Conservation (phyloP, 2,888 invertebrate species). For the Leptopterna dolabrata region DNA sequence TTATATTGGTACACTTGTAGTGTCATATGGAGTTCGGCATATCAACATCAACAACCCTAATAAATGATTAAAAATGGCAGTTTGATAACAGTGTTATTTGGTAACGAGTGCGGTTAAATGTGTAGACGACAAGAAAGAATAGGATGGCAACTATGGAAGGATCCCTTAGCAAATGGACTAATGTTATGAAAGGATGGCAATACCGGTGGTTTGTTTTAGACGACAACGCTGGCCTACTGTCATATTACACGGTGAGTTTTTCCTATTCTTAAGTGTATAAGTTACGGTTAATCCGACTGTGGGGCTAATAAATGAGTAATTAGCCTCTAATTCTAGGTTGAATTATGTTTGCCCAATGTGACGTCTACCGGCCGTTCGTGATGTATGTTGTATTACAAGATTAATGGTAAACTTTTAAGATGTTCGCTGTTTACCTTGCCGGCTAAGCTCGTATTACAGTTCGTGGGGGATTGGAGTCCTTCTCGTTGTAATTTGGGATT, state of each 20-base stretch:
- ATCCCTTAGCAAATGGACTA: conserved; percentile 96
- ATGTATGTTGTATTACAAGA: neutral
- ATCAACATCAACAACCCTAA: conserved; percentile 49
- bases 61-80: conserved; percentile 47
- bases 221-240: conserved; percentile 93
- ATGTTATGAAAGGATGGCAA: conserved; percentile 99
- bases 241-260: conserved; percentile 82
- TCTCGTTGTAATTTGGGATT: no score
- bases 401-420: no score
- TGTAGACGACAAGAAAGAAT: conserved; percentile 25
- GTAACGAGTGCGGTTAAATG: conserved; percentile 39
- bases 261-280: neutral
- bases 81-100: conserved; percentile 46
- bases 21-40: conserved; percentile 17
- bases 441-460: no score
- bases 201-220: conserved; percentile 99
- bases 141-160: conserved; percentile 80
- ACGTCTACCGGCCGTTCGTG: neutral
- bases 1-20: neutral
- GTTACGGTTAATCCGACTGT: neutral
- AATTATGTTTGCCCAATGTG: neutral
- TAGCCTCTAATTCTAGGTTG: neutral
- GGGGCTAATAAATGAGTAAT: neutral
- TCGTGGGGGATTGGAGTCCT: no score
- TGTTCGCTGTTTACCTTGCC: no score